Conservation (phyloP, 2,888 invertebrate species). For the Apotomis turbidana region DNA sequence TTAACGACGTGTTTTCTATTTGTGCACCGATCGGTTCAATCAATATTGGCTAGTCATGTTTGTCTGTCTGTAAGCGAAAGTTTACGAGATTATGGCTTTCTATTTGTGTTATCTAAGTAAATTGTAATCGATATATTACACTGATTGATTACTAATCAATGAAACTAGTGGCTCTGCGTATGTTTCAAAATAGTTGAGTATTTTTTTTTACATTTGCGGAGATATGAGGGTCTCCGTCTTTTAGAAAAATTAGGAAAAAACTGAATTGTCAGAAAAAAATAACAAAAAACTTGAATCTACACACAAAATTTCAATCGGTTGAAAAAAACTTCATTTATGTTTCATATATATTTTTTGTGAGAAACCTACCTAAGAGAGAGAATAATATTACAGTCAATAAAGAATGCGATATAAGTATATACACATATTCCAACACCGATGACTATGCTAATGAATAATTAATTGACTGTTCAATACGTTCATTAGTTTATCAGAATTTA, state of each 20-base stretch:
- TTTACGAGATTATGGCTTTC: slow-evolving; percentile 30
- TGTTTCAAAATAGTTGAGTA: too few relatives aligned
- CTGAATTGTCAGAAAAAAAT: too few relatives aligned
- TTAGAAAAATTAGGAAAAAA: too few relatives aligned
- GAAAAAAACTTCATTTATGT: too few relatives aligned
- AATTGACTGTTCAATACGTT: background rate
- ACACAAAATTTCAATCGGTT: too few relatives aligned
- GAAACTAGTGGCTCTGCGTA: background rate
- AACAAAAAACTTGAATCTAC: too few relatives aligned
- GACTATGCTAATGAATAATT: slow-evolving; percentile 2
- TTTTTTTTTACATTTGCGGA: too few relatives aligned
- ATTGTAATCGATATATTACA: slow-evolving; percentile 23
- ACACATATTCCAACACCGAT: background rate
- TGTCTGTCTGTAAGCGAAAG: slow-evolving; percentile 29
- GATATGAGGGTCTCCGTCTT: too few relatives aligned
- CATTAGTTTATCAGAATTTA: slow-evolving; percentile 5
- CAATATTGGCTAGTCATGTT: slow-evolving; percentile 35
- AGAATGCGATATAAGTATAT: background rate
- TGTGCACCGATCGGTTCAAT: slow-evolving; percentile 19
- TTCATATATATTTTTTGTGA: too few relatives aligned
- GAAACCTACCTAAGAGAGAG: background rate
- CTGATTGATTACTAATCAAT: background rate
- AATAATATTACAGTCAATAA: background rate
- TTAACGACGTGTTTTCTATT: slow-evolving; percentile 32
- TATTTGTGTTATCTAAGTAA: slow-evolving; percentile 30